Evolutionary conservation across 2,797 vertebrate genomes (phyloP).

Genomic region (Helostoma temminkii): DNA sequence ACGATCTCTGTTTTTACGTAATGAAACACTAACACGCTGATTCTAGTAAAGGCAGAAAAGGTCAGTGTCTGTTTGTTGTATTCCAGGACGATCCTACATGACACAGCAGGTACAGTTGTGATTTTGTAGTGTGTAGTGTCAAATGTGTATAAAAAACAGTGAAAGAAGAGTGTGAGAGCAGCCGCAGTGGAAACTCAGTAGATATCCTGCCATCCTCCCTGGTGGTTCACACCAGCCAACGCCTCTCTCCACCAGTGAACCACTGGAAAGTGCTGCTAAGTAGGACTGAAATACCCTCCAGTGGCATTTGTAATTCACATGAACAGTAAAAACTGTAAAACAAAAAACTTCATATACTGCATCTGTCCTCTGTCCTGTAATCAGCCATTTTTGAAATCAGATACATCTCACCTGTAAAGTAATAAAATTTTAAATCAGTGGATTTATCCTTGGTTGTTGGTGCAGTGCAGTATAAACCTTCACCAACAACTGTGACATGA

Average conservation of each 20-base stretch:
- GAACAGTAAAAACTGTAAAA: constrained; percentile 46
- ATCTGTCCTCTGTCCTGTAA: constrained; percentile 19
- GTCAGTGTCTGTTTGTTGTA: constrained; percentile 14
- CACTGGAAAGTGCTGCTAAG: constrained; percentile 43
- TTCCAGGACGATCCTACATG: constrained; percentile 7
- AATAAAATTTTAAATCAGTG: not conserved
- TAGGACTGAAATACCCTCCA: constrained; percentile 57
- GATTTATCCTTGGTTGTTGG: not conserved
- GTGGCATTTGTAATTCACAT: constrained; percentile 60
- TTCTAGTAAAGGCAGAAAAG: constrained; percentile 13
- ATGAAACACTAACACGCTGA: constrained; percentile 41
- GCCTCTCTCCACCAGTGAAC: constrained; percentile 21
- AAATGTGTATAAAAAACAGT: constrained; percentile 27
- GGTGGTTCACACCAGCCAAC: constrained; percentile 21
- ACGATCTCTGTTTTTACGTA: constrained; percentile 27
- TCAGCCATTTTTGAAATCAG: too few relatives aligned
- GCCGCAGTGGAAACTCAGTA: constrained; percentile 16
- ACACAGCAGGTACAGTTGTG: constrained; percentile 25
- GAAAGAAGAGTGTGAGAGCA: constrained; percentile 20
- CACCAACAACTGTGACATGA: not conserved
- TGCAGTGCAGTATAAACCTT: too few relatives aligned
- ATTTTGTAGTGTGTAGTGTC: constrained; percentile 14
- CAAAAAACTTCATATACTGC: constrained; percentile 26
- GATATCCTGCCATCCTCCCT: constrained; percentile 16
- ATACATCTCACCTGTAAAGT: not conserved